Conservation (phyloP, 2,113 vertebrate species). For the Bambusicola thoracicus region DNA sequence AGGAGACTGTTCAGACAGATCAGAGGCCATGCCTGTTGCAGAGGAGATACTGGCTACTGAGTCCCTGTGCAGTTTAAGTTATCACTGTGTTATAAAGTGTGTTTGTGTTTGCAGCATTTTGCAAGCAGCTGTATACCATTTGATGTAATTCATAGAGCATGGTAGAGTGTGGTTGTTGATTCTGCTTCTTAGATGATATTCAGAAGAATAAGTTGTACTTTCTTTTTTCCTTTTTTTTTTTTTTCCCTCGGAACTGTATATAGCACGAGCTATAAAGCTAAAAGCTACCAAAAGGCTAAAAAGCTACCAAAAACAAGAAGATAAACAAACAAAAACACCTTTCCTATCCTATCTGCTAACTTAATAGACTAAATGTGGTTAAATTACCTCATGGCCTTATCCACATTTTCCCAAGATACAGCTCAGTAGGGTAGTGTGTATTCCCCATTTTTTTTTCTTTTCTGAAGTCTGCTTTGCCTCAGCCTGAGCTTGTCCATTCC, state of each 20-base stretch:
- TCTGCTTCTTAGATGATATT: neutral
- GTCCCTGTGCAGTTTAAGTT: neutral
- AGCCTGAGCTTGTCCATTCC: neutral
- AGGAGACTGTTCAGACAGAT: too few relatives aligned
- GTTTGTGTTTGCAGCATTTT: neutral
- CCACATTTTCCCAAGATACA: neutral
- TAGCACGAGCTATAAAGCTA: neutral
- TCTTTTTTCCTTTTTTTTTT: neutral
- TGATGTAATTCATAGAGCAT: neutral
- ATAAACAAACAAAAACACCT: fast-evolving
- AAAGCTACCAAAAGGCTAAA: too few relatives aligned
- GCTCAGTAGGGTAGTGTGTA: neutral
- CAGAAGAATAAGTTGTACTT: neutral
- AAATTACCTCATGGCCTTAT: neutral
- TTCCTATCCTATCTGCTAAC: neutral
- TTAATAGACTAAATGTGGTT: neutral
- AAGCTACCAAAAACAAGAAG: neutral
- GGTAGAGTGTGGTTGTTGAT: neutral
- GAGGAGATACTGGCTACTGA: neutral
- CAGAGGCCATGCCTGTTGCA: neutral
- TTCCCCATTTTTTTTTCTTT: neutral
- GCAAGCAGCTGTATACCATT: neutral
- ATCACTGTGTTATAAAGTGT: neutral
- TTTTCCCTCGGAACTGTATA: too few relatives aligned
- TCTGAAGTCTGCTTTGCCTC: neutral